Base-by-base conservation (phyloP, 1,140 invertebrate genomes). In the Drosophila neocordata region DNA sequence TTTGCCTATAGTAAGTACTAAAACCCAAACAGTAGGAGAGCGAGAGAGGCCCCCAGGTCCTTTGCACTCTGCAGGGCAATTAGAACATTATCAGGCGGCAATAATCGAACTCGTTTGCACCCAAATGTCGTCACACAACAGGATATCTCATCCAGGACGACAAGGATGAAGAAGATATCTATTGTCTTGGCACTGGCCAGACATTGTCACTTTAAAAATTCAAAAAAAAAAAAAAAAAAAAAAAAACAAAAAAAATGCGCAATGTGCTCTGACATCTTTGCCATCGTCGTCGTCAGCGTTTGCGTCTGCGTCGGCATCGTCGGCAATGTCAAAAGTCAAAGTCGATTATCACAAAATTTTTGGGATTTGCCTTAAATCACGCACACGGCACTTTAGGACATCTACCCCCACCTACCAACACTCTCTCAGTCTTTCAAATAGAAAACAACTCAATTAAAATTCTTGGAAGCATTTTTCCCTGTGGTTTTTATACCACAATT, bases 1-100 rank as follows among this genome's bases (percentile, higher is more conserved):
- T n/a, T n/a, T n/a, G n/a, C n/a, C n/a, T n/a, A n/a, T n/a, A n/a
- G n/a, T n/a, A n/a, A n/a, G n/a, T n/a, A n/a, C n/a, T n/a, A n/a
- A n/a, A 59, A 44, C 24, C 24, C 24, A 55, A 31, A 55, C 52
- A 37, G 56, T 13, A 51, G 27, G 2, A 24, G n/a, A 44, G 9
- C 41, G 22, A 5, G 3, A 11, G 44, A 24, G 20, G 48, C 27
- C 27, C 34, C 20, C 18, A 13, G 27, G 12, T 24, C 34, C 37
- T 56, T 51, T 24, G 52, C 22, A 18, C 68, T 66, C 82, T 87
- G 82, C 82, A 72, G 74, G 82, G 82, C 82, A 85, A 85, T 85
- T 85, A 85, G 82, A 85, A 77, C 82, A 81, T 78, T 85, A 85
- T 85, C 82, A 87, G 78, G 82, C 82, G 82, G 82, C 82, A 85